phyloP scores from a whole-genome alignment of 2,797 vertebrate species.

The Cichlasoma orientale region DNA sequence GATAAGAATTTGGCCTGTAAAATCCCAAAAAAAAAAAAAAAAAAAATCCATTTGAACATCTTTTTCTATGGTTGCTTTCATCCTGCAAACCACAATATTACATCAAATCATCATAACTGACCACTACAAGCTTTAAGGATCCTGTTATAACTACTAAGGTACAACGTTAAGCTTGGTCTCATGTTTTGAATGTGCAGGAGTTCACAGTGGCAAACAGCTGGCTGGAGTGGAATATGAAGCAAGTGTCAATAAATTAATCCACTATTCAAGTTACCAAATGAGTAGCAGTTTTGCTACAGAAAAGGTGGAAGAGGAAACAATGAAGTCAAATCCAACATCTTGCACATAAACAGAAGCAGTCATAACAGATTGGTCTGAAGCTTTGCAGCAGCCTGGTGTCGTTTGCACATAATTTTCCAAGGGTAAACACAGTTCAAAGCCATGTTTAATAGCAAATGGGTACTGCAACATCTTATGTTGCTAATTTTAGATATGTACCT shows the following conservation, averaged over 20 bases:
- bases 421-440: background rate
- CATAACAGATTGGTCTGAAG: background rate
- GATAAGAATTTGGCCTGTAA: background rate
- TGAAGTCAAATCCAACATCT: background rate
- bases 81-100: background rate
- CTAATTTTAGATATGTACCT: background rate
- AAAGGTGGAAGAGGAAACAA: background rate
- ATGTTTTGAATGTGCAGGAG: too few relatives aligned
- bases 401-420: background rate
- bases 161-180: background rate
- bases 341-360: background rate
- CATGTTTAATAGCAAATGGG: background rate
- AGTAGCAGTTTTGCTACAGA: background rate
- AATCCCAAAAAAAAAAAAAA: background rate
- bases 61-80: too few relatives aligned
- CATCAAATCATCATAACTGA: background rate
- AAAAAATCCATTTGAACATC: too few relatives aligned
- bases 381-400: background rate
- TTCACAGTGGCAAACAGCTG: too few relatives aligned
- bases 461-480: background rate
- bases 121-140: background rate
- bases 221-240: too few relatives aligned
- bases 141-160: background rate
- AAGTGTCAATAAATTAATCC: too few relatives aligned
- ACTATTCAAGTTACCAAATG: background rate